Conservation (phyloP, 2,888 invertebrate genomes). For the Trachelus tabidus region DNA sequence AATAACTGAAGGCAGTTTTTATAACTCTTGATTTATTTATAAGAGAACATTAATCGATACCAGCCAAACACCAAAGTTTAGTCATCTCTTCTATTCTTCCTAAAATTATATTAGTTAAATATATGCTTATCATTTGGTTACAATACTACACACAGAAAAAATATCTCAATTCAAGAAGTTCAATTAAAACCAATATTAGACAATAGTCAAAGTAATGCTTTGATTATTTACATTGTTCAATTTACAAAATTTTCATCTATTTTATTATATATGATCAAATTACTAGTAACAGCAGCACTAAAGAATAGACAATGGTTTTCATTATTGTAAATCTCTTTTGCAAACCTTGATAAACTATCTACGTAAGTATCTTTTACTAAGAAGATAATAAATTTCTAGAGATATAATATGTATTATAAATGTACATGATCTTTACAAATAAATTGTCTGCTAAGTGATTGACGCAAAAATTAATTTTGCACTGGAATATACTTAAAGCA, state of each 20-base stretch:
- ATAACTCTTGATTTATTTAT: constrained; percentile 18
- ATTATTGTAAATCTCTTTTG: not conserved
- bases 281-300: not conserved
- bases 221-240: not conserved
- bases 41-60: constrained; percentile 15
- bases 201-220: not conserved
- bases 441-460: constrained; percentile 2
- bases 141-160: not conserved
- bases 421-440: constrained; percentile 11
- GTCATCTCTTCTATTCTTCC: not conserved
- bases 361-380: not conserved
- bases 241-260: not conserved
- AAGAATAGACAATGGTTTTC: not conserved
- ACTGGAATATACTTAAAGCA: not conserved
- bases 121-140: not conserved
- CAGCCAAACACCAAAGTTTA: constrained; percentile 16
- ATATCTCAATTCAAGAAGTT: not conserved
- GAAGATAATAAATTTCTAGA: not conserved
- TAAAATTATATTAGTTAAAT: not conserved
- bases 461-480: not conserved
- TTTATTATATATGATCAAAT: not conserved
- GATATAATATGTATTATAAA: constrained; percentile 3
- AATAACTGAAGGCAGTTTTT: not conserved
- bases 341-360: not conserved
- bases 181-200: not conserved